Base-by-base conservation (phyloP, 2,113 vertebrate genomes). In the Strix aluco region DNA sequence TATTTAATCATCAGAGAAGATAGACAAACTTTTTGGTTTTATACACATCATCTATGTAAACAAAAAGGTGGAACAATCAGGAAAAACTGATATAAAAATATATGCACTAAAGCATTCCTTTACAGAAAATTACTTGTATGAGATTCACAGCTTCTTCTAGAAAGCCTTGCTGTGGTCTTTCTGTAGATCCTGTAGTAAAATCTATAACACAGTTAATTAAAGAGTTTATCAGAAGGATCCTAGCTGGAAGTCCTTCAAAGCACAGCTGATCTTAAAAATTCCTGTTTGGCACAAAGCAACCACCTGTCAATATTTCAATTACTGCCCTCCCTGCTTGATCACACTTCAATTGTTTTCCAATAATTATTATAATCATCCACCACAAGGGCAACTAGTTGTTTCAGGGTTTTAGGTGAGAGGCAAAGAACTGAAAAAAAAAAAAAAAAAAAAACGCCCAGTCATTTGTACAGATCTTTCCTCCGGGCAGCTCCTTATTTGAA, bases 301-400 rank as follows among this genome's bases (percentile, higher is more conserved):
- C 98, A 98, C 97, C 97, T 98, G 97, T 97, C 97, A 98, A 98
- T 98, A 98, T 97, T 97, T 94, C 95, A 95, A 92, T 96, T 97
- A 97, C 96, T 65, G 73, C 85, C 81, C 97, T 97, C 97, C 97
- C 95, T 96, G 97, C 98, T 93, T 97, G 94, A 98, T 98, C 98
- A 98, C 98, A 98, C 98, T 97, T 97, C 97, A 98, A 98, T 98
- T 99, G 96, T 97, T 90, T 98, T 98, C 96, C 98, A 98, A 98
- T 98, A 98, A 98, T 98, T 98, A 98, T 98, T 98, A 98, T 98
- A 99, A 99, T 98, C 97, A 98, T 97, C 94, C 92, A 95, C 93
- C 96, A 82, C 97, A 98, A 97, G 97, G 97, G 96, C 98, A 98
- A 97, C 98, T 96, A 97, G 97, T 98, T 98, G 97, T 96, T 97